Percentiles rank a stretch among this genome's conserved stretches.
These are phyloP conservation scores for Apis cerana DNA, from an alignment of 1,140 invertebrate species.

Conservation along the genomic window DNA sequence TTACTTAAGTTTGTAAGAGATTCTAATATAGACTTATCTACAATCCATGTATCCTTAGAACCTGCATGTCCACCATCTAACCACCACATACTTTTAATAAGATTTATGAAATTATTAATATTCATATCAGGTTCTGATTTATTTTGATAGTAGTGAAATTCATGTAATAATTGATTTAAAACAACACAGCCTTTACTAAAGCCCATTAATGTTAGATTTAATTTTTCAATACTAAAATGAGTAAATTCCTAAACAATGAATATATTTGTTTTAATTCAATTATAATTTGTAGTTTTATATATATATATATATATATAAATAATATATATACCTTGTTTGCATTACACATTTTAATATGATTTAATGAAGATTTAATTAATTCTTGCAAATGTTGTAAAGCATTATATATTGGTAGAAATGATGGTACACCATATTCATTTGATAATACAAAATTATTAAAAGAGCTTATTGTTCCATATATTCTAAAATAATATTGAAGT, in stretches of 20 bases:
- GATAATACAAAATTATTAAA: constrained; percentile 93
- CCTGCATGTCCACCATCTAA: constrained; percentile 93
- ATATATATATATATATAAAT: not conserved
- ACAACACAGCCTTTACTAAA: constrained; percentile 97
- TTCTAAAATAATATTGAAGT: constrained; percentile 81
- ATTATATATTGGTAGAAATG: constrained; percentile 86
- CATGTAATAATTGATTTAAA: constrained; percentile 93
- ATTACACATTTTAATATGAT: constrained; percentile 35
- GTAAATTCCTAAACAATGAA: constrained; percentile 28
- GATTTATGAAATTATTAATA: constrained; percentile 83
- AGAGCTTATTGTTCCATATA: constrained; percentile 89
- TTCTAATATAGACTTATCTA: constrained; percentile 86
- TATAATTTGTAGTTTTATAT: not conserved
- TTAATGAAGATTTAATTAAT: constrained; percentile 75
- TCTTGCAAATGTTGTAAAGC: constrained; percentile 87
- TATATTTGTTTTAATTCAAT: constrained; percentile 8
- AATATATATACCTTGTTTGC: constrained; percentile 32
- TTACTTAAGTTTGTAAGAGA: constrained; percentile 85
- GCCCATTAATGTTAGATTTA: constrained; percentile 86
- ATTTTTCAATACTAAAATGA: constrained; percentile 76
- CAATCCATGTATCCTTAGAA: constrained; percentile 92
- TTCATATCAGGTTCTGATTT: constrained; percentile 79
- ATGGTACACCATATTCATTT: constrained; percentile 88
- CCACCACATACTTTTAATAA: constrained; percentile 90
- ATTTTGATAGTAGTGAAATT: constrained; percentile 88